These are phyloP conservation scores for Centropyge bicolor DNA, from an alignment of 2,797 vertebrate species.

Conservation along the genomic window DNA sequence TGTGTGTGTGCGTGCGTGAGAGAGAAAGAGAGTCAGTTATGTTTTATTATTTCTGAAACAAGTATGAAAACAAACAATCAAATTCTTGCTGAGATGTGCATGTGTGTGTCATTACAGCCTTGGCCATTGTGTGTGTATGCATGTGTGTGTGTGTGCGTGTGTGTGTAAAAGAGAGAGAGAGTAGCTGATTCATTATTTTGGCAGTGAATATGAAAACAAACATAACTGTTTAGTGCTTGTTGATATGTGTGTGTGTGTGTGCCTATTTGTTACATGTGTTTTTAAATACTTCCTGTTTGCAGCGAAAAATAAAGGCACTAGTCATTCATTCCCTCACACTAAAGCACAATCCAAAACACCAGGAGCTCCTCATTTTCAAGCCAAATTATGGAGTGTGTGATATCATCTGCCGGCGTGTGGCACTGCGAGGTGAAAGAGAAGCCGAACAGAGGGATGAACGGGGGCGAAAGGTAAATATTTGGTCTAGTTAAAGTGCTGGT, in stretches of 20 bases:
- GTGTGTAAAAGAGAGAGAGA: not conserved
- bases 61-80: slow-evolving; percentile 55
- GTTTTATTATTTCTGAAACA: slow-evolving; percentile 64
- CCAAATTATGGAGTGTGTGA: slow-evolving; percentile 71
- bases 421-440: slow-evolving; percentile 60
- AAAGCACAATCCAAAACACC: slow-evolving; percentile 21
- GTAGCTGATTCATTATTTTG: slow-evolving; percentile 51
- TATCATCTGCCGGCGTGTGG: slow-evolving; percentile 77
- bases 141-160: slow-evolving; percentile 12
- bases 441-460: slow-evolving; percentile 70
- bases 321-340: not conserved
- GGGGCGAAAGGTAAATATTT: slow-evolving; percentile 87
- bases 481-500: slow-evolving; percentile 80
- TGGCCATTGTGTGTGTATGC: slow-evolving; percentile 17
- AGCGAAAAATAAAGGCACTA: not conserved
- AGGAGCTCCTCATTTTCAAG: slow-evolving; percentile 43
- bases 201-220: slow-evolving; percentile 68
- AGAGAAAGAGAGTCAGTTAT: not conserved
- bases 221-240: slow-evolving; percentile 11
- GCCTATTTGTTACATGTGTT: not conserved
- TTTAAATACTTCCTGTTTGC: slow-evolving; percentile 10
- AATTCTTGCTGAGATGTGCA: slow-evolving; percentile 12
- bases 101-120: slow-evolving; percentile 2
- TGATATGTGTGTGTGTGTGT: not conserved
- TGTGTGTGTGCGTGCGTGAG: slow-evolving; percentile 20